These are phyloP conservation scores for Thalassophryne amazonica DNA, from an alignment of 2,797 vertebrate species.

Conservation along the genomic window DNA sequence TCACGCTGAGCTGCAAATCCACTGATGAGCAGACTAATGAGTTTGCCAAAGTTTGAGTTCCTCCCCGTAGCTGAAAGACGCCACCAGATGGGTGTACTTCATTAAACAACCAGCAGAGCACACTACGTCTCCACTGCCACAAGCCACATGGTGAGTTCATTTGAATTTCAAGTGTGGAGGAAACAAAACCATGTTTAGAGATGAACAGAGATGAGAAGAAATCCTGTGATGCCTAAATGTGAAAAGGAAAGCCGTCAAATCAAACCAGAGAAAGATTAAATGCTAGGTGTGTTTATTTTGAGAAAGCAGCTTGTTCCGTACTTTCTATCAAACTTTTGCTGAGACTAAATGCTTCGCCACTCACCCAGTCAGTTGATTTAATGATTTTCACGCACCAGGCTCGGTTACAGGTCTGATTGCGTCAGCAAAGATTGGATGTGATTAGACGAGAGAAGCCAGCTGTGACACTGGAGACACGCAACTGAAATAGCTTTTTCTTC, in stretches of 20 bases:
- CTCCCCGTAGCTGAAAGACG: conserved; percentile 21
- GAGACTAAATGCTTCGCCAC: conserved; percentile 23
- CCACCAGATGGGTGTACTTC: conserved; percentile 32
- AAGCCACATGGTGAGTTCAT: not conserved
- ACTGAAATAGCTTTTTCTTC: not conserved
- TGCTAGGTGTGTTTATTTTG: conserved; percentile 9
- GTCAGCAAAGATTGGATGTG: not conserved
- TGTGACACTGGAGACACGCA: not conserved
- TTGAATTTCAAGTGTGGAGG: not conserved
- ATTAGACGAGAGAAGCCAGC: conserved; percentile 9
- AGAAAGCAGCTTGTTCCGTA: conserved; percentile 17
- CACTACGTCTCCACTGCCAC: conserved; percentile 32
- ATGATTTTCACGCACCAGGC: not conserved
- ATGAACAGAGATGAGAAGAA: not conserved
- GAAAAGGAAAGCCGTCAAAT: conserved; percentile 22
- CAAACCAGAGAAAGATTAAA: conserved; percentile 3
- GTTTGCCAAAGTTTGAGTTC: conserved; percentile 8
- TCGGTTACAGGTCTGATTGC: not conserved
- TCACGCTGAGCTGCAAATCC: not conserved
- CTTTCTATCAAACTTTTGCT: conserved; percentile 7
- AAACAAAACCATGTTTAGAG: conserved; percentile 23
- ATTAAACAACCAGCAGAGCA: conserved; percentile 53
- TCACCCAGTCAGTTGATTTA: conserved; percentile 1
- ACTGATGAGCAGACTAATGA: conserved; percentile 5
- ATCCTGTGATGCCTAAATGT: conserved; percentile 16